Evolutionary conservation across 92 coral and sea anemone genomes (phyloP).

Genomic region (Phenganax marumi): DNA sequence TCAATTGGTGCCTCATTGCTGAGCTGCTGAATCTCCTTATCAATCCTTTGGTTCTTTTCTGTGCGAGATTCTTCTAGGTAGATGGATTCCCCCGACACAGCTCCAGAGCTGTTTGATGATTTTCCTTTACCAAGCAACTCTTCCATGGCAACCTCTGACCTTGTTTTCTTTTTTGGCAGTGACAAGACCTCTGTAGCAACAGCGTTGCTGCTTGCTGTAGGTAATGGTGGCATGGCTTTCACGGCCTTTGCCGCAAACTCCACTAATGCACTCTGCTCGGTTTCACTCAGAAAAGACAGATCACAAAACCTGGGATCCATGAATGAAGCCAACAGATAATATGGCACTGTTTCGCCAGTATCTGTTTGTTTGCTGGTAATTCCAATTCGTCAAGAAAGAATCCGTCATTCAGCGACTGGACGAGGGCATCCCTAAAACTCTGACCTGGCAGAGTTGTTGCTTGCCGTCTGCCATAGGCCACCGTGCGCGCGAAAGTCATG

Average conservation of each 20-base stretch:
- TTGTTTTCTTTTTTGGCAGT: slow-evolving; percentile 18
- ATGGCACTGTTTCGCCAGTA: slow-evolving; percentile 20
- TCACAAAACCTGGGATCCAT: slow-evolving; percentile 40
- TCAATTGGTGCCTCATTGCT: not conserved
- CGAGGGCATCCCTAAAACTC: slow-evolving; percentile 31
- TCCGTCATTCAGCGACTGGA: slow-evolving; percentile 36
- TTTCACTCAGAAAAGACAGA: slow-evolving; percentile 25
- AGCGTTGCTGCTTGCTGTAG: not conserved
- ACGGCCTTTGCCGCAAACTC: slow-evolving; percentile 23
- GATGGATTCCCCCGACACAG: slow-evolving; percentile 11
- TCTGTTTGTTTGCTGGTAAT: slow-evolving; percentile 3
- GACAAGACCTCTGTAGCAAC: not conserved
- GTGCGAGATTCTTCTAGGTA: slow-evolving; percentile 3
- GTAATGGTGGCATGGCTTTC: slow-evolving; percentile 31
- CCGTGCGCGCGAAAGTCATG: slow-evolving; percentile 15
- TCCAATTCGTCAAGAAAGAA: slow-evolving; percentile 29
- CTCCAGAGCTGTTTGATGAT: not conserved
- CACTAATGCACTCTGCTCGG: slow-evolving; percentile 39
- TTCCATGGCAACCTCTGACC: slow-evolving; percentile 37
- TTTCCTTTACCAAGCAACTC: slow-evolving; percentile 26
- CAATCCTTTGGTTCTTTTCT: slow-evolving; percentile 28
- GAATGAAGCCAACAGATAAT: slow-evolving; percentile 32
- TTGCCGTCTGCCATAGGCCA: not conserved
- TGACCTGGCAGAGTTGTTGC: slow-evolving; percentile 21
- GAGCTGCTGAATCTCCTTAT: not conserved